These are phyloP conservation scores for Sebastes minor DNA, from an alignment of 2,797 vertebrate genomes.

Conservation along the genomic window DNA sequence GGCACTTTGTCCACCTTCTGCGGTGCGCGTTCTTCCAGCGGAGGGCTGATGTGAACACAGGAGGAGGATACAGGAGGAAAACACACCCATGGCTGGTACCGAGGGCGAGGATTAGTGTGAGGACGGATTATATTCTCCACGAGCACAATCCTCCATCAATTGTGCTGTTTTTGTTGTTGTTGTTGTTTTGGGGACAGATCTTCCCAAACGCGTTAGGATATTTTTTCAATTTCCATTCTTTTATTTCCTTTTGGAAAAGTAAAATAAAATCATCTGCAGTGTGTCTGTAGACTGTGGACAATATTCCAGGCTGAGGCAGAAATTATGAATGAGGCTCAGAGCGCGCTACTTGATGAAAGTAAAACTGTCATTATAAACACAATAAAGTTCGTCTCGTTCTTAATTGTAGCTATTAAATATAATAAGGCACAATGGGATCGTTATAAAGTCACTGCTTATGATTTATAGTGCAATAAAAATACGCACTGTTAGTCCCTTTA, in stretches of 20 bases:
- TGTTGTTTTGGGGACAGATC: not conserved
- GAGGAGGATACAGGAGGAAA: not conserved
- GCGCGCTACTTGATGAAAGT: not conserved
- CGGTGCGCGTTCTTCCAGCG: not conserved
- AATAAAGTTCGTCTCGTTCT: not conserved
- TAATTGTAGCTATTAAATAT: not conserved
- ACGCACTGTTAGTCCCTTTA: not conserved
- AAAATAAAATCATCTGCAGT: not conserved
- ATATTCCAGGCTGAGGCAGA: not conserved
- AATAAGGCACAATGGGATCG: not conserved
- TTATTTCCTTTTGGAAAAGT: not conserved
- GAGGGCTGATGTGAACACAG: constrained; percentile 16
- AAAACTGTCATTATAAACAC: not conserved
- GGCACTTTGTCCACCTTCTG: not conserved
- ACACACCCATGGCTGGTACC: constrained; percentile 13
- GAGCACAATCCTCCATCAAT: constrained; percentile 47
- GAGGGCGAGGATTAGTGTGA: constrained; percentile 67
- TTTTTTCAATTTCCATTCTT: not conserved
- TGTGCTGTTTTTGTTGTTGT: constrained; percentile 2
- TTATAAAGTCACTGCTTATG: not conserved
- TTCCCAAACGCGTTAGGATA: not conserved
- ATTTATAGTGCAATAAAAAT: not conserved
- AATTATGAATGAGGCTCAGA: constrained; percentile 8
- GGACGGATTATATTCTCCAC: constrained; percentile 69
- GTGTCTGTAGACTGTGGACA: not conserved